These are phyloP conservation scores for Virgularia gustaviana DNA, from an alignment of 92 coral and sea anemone genomes.

Conservation along the genomic window DNA sequence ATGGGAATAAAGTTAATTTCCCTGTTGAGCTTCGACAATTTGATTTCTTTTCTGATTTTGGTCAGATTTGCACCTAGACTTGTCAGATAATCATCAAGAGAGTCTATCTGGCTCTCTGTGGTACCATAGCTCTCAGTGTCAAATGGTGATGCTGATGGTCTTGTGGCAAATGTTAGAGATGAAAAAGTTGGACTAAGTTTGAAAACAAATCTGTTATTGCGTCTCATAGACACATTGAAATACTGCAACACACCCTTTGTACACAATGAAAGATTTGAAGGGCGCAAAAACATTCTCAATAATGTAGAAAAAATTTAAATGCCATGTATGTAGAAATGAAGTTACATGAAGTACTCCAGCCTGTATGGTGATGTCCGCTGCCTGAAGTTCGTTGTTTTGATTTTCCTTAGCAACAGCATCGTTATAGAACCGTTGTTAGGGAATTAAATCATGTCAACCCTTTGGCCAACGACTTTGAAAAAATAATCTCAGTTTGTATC, in stretches of 20 bases:
- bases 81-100: not conserved
- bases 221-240: too few relatives aligned
- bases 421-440: slow-evolving; percentile 16
- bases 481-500: slow-evolving; percentile 5
- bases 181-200: too few relatives aligned
- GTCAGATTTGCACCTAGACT: not conserved
- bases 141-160: not conserved
- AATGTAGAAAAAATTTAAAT: too few relatives aligned
- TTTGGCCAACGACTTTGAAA: not conserved
- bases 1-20: not conserved
- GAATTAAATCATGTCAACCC: slow-evolving; percentile 2
- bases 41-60: slow-evolving; percentile 13
- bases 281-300: too few relatives aligned
- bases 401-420: slow-evolving; percentile 1
- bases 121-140: not conserved
- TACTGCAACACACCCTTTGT: too few relatives aligned
- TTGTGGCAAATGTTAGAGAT: too few relatives aligned
- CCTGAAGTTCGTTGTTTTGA: not conserved
- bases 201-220: too few relatives aligned
- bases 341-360: too few relatives aligned
- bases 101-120: not conserved
- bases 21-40: not conserved
- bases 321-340: too few relatives aligned
- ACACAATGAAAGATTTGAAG: too few relatives aligned
- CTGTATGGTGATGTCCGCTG: not conserved